Base-by-base conservation (phyloP, 1,140 invertebrate genomes). In the Orussus abietinus region DNA sequence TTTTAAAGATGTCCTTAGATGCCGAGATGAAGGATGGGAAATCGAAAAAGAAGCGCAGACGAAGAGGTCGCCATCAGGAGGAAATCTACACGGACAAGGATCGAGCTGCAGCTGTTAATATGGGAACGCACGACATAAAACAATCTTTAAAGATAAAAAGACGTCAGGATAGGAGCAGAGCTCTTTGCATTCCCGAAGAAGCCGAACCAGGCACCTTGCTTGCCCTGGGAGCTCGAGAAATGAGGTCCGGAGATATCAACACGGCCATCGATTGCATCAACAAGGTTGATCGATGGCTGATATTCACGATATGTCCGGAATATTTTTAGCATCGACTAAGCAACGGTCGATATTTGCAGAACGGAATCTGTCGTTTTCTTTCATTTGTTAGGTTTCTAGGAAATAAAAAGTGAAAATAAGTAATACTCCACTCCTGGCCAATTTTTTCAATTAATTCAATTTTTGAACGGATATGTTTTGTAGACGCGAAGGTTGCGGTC, bases 1-100 rank as follows among this genome's bases (percentile, higher is more conserved):
- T n/a, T 7, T 18, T 20, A 2, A 38, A 21, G 15, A 48, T 42
- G 21, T 42, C 34, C 34, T 36, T 36, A 58, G 56, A 20, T 76
- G 72, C 53, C 72, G 70, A 72, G 75, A 69, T 70, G 52, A 76
- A 72, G 7, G 74, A 77, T 17, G 66, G 75, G 45, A 76, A 79
- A 15, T 75, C 77, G 12, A 75, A 76, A n/a, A 70, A 61, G 42
- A 55, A 43, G 31, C 56, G 64, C 47, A 55, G 62, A 14, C 50
- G 63, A 4, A 55, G 55, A 15, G 64, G 57, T 4, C 49, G 57
- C 7, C 62, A 67, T 0, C 66, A 86, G 50, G 84, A 87, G 42
- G 89, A 92, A 58, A 66, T 88, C 9, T 93, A 92, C 59, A 92
- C 88, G 6, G 90, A 93, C 63, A 93, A 92, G 58, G 90, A 92